Conservation (phyloP, 2,888 invertebrate species). For the Nomada lathburiana region DNA sequence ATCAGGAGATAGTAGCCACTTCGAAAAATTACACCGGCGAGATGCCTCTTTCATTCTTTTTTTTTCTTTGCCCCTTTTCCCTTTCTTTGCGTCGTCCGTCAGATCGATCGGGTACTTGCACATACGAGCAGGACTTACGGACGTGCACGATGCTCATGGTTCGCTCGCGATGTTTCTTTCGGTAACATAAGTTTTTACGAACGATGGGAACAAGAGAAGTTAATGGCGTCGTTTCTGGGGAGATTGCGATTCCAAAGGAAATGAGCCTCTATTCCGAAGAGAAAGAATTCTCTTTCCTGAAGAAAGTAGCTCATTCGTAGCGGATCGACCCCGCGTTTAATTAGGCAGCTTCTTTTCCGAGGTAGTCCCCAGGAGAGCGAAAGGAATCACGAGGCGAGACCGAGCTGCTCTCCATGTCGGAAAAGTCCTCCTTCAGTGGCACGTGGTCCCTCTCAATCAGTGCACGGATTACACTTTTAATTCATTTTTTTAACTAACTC, state of each 20-base stretch:
- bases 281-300: conserved; percentile 65
- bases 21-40: conserved; percentile 49
- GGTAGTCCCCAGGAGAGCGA: conserved; percentile 77
- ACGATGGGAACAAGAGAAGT: conserved; percentile 40
- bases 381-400: conserved; percentile 82
- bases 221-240: conserved; percentile 60
- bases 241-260: conserved; percentile 59
- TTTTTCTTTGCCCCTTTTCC: background rate
- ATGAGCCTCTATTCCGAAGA: conserved; percentile 41
- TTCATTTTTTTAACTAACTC: conserved; percentile 79
- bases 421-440: conserved; percentile 41
- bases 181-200: conserved; percentile 21
- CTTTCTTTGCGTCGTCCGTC: background rate
- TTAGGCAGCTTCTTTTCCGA: conserved; percentile 82
- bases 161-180: background rate
- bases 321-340: conserved; percentile 81
- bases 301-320: conserved; percentile 70
- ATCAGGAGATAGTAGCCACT: conserved; percentile 62
- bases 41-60: background rate
- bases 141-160: background rate
- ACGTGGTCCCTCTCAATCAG: conserved; percentile 79
- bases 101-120: background rate
- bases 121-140: too few species aligned
- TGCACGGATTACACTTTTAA: conserved; percentile 81
- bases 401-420: conserved; percentile 67